These are phyloP conservation scores for Dryoscopus gambensis DNA, from an alignment of 2,113 vertebrate genomes.

Conservation along the genomic window DNA sequence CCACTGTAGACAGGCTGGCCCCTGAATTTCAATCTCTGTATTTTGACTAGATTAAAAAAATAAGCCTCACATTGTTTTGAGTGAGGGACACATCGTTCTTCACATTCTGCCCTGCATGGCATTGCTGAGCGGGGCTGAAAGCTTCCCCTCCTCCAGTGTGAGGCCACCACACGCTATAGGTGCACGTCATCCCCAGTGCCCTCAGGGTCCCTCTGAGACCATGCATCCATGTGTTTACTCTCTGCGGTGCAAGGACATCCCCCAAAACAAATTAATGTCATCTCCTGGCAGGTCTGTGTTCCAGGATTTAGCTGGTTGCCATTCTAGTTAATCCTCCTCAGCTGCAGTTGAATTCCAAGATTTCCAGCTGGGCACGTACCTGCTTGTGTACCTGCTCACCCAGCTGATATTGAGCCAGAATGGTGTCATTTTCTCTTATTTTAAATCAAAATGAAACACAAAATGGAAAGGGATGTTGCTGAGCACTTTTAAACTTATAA, in stretches of 20 bases:
- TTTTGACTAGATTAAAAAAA: not conserved
- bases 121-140: not conserved
- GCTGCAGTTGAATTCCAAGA: not conserved
- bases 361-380: not conserved
- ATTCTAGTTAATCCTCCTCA: rapidly evolving
- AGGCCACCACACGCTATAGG: not conserved
- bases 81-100: not conserved
- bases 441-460: not conserved
- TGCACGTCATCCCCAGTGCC: rapidly evolving
- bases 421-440: not conserved
- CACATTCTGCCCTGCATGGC: not conserved
- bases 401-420: not conserved
- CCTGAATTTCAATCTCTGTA: not conserved
- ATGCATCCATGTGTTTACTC: not conserved
- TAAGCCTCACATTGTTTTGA: not conserved
- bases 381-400: not conserved
- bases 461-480: not conserved
- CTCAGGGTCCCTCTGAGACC: not conserved
- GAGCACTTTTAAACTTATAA: not conserved
- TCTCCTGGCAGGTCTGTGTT: not conserved
- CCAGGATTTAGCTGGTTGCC: not conserved
- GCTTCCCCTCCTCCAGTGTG: not conserved
- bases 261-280: not conserved
- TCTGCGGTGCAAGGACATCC: not conserved
- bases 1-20: not conserved